Evolutionary conservation across 2,113 vertebrate species (phyloP), one percentile per base, ranked within the genome.

Genomic region (Heloderma charlesbogerti): DNA sequence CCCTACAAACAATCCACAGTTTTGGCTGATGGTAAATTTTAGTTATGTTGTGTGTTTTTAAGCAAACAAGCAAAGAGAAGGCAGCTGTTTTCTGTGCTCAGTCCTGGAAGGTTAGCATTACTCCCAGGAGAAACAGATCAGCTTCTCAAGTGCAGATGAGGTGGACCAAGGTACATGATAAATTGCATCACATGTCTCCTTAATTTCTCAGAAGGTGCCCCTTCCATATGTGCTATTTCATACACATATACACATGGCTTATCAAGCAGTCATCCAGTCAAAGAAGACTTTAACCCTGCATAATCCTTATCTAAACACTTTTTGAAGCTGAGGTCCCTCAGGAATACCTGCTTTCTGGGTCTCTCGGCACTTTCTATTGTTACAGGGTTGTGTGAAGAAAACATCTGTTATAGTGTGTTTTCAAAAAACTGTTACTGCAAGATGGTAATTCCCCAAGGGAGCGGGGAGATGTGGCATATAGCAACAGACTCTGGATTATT

Each of bases 371-470:
- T 94, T 74, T 89, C 22, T 74, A 86, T 86, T 66, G 25, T 91
- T 93, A 88, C 1, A n/a, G 7, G 54, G 71, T 89, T 95, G n/a
- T 84, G 86, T 74, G 86, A 95, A 91, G 91, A 7, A 3, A 91
- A 94, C 84, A 25, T 91, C 57, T 85, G 82, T 69, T 10, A 40
- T 0, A 93, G 12, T 29, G 87, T 20, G 12, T 85, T 71, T 51
- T 27, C 54, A 87, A 80, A 92, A 92, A 95, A 92, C 0, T 4
- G 78, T 92, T 91, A 88, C 43, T 88, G 92, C 67, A 85, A 89
- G 91, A 51, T 80, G 89, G 37, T 2, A 78, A 51, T 67, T 40
- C 29, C 16, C 3, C 31, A 0, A 78, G 86, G 93, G 3, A 0
- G 20, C 37, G 83, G 85, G 34, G n/a, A 81, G 43, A 29, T 15